These are phyloP conservation scores for Hirundo rustica DNA, from an alignment of 2,797 vertebrate species.

Conservation along the genomic window DNA sequence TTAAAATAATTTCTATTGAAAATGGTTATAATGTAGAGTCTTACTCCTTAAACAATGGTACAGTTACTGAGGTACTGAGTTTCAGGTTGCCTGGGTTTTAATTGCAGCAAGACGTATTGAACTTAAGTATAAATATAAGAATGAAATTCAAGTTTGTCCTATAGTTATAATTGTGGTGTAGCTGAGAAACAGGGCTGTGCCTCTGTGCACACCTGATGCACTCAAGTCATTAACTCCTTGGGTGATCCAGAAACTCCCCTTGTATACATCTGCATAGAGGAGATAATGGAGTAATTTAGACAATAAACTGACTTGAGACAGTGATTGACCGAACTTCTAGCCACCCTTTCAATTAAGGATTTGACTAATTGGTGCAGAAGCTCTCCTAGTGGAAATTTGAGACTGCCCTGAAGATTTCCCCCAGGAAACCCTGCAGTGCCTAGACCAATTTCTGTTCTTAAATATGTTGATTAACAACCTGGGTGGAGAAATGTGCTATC, in stretches of 20 bases:
- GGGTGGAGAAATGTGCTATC: neutral
- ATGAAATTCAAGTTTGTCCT: neutral
- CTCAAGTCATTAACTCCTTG: constrained; percentile 45
- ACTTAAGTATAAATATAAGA: neutral
- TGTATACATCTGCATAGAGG: neutral
- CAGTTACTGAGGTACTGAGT: neutral
- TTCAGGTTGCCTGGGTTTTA: neutral
- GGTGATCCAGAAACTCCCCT: neutral
- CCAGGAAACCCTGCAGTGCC: neutral
- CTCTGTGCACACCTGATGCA: neutral
- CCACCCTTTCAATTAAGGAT: constrained; percentile 36
- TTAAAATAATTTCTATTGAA: neutral
- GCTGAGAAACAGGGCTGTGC: neutral
- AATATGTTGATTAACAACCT: constrained; percentile 42
- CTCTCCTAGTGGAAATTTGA: constrained; percentile 13
- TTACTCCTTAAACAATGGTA: neutral
- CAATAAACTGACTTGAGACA: neutral
- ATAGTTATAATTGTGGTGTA: neutral
- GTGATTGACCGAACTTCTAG: constrained; percentile 11
- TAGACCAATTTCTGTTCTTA: constrained; percentile 35
- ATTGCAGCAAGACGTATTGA: neutral
- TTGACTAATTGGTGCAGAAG: constrained; percentile 36
- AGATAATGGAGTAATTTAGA: constrained; percentile 52
- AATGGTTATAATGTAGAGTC: neutral
- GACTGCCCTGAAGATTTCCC: constrained; percentile 34